phyloP scores from a whole-genome alignment of 1,140 invertebrate genomes.

The Hetaerina americana region DNA sequence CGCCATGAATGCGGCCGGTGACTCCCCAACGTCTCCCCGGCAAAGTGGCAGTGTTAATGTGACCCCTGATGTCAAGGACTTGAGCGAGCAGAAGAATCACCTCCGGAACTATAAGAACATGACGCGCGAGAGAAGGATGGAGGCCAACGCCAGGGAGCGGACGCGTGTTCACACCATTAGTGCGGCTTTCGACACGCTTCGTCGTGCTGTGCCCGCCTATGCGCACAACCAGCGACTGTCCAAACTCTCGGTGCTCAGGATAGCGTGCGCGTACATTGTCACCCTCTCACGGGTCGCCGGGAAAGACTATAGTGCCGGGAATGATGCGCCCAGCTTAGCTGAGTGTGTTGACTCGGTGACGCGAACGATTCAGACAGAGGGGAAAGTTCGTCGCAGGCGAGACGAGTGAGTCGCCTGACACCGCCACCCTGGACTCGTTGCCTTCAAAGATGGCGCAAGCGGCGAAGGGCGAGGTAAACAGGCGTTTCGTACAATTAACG shows the following conservation, averaged over 20 bases:
- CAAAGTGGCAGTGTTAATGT: conserved; percentile 22
- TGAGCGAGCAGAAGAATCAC: conserved; percentile 10
- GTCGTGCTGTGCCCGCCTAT: conserved; percentile 72
- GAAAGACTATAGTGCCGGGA: conserved; percentile 40
- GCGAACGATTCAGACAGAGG: conserved; percentile 81
- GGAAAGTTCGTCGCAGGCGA: conserved; percentile 73
- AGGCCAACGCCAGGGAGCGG: conserved; percentile 84
- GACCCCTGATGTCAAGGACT: conserved; percentile 23
- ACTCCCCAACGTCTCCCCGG: background rate
- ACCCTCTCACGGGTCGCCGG: conserved; percentile 58
- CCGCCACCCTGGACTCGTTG: background rate
- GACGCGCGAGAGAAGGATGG: conserved; percentile 79
- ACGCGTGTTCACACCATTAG: conserved; percentile 90
- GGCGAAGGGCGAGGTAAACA: background rate
- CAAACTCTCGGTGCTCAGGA: conserved; percentile 78
- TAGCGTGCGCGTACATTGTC: conserved; percentile 82
- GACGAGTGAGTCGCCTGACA: conserved; percentile 39
- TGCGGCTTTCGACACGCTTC: conserved; percentile 81
- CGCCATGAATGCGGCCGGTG: background rate
- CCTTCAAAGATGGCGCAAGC: background rate
- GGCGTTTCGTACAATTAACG: background rate
- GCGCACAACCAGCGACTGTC: conserved; percentile 87
- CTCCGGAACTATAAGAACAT: conserved; percentile 91
- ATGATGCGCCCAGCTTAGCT: conserved; percentile 39
- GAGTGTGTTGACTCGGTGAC: conserved; percentile 75